Evolutionary conservation across 2,888 invertebrate species (phyloP).

Genomic region (Lithophane ornitopus): DNA sequence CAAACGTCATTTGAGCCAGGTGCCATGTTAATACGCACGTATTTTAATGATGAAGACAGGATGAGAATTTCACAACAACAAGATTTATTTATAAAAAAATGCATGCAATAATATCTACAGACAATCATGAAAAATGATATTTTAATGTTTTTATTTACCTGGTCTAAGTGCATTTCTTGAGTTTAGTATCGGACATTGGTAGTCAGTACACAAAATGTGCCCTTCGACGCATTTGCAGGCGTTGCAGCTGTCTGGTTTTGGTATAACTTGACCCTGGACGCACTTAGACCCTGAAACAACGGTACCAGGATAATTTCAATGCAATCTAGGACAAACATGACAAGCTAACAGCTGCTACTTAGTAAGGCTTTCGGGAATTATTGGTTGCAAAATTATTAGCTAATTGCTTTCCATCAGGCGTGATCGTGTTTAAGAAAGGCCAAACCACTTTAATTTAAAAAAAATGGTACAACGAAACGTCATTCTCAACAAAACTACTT

Average conservation of each 20-base stretch:
- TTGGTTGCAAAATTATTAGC: background rate
- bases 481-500: background rate
- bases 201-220: constrained; percentile 29
- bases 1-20: too few species aligned
- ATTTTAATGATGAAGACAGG: background rate
- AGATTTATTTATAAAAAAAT: background rate
- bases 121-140: background rate
- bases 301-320: background rate
- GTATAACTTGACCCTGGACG: constrained; percentile 10
- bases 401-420: background rate
- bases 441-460: background rate
- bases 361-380: background rate
- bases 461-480: background rate
- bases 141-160: constrained; percentile 25
- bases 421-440: background rate
- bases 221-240: constrained; percentile 30
- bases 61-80: background rate
- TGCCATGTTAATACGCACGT: too few species aligned
- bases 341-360: too few species aligned
- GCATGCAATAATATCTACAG: background rate
- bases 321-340: background rate
- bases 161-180: background rate
- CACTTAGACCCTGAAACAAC: constrained; percentile 32
- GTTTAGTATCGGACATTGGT: background rate
- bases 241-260: constrained; percentile 42